Evolutionary conservation across 2,888 invertebrate genomes (phyloP).

Genomic region (Cephonodes hylas): DNA sequence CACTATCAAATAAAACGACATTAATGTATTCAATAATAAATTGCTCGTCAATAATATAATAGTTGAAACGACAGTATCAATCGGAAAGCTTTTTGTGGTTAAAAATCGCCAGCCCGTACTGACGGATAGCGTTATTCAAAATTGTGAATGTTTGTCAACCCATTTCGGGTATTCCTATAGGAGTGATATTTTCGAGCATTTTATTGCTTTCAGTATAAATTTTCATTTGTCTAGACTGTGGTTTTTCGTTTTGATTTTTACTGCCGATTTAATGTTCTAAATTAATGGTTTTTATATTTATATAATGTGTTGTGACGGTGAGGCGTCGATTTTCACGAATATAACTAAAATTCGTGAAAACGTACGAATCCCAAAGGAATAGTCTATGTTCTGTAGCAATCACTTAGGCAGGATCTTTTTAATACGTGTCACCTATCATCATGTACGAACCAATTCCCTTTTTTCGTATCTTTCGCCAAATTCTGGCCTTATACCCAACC

Average conservation of each 20-base stretch:
- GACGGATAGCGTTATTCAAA: not conserved
- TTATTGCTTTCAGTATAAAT: not conserved
- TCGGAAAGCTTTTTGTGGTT: conserved; percentile 3
- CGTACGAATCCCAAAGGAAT: too few species aligned
- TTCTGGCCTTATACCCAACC: too few species aligned
- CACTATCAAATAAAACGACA: not conserved
- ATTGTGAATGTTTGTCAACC: not conserved
- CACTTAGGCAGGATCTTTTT: too few species aligned
- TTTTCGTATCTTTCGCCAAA: too few species aligned
- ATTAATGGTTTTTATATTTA: not conserved
- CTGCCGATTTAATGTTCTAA: not conserved
- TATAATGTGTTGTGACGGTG: too few species aligned
- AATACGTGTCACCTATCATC: too few species aligned
- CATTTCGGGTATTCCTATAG: not conserved
- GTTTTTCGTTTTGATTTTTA: not conserved
- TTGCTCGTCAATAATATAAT: not conserved
- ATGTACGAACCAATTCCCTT: too few species aligned
- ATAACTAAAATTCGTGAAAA: too few species aligned
- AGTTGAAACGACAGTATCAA: not conserved
- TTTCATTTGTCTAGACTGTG: not conserved
- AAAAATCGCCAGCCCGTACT: not conserved
- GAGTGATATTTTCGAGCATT: not conserved
- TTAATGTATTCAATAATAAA: not conserved
- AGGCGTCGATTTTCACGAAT: too few species aligned
- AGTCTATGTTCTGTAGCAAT: too few species aligned